phyloP scores from a whole-genome alignment of 2,113 vertebrate genomes.

The Centrocercus urophasianus region DNA sequence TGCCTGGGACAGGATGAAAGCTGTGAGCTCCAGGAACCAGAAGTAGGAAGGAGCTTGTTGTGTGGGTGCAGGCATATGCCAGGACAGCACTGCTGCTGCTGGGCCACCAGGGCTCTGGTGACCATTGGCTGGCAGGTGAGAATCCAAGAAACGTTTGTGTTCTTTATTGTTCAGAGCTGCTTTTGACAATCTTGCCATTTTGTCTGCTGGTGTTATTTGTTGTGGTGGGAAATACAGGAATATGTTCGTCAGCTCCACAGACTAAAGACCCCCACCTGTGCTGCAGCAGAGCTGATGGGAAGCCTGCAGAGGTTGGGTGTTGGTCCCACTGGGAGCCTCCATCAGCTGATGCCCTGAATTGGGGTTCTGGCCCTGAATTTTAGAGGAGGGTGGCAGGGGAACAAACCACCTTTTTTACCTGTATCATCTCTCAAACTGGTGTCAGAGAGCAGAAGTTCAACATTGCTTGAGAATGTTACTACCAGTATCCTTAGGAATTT shows the following conservation, averaged over 20 bases:
- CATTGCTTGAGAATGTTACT: neutral
- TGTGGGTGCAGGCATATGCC: neutral
- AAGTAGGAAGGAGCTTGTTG: neutral
- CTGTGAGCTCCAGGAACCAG: fast-evolving
- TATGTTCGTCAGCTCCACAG: fast-evolving
- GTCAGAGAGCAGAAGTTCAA: neutral
- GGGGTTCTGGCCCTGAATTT: neutral
- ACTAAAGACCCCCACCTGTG: no score
- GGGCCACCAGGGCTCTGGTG: no score
- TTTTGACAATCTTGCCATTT: neutral
- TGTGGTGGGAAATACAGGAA: neutral
- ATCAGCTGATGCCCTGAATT: neutral
- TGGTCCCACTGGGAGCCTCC: fast-evolving
- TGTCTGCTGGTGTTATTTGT: neutral
- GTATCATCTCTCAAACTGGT: neutral
- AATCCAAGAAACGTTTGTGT: fast-evolving
- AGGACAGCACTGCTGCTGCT: no score
- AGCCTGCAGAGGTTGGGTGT: neutral
- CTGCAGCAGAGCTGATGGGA: neutral
- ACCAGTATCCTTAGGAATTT: neutral
- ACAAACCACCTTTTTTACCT: neutral
- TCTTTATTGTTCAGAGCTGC: neutral
- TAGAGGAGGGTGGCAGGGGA: no score
- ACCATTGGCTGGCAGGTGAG: no score
- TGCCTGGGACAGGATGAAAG: neutral